A percentile compares a stretch with the other conserved stretches of the same genome.
phyloP scores from a whole-genome alignment of 2,113 vertebrate genomes.

The Salvelinus fontinalis region DNA sequence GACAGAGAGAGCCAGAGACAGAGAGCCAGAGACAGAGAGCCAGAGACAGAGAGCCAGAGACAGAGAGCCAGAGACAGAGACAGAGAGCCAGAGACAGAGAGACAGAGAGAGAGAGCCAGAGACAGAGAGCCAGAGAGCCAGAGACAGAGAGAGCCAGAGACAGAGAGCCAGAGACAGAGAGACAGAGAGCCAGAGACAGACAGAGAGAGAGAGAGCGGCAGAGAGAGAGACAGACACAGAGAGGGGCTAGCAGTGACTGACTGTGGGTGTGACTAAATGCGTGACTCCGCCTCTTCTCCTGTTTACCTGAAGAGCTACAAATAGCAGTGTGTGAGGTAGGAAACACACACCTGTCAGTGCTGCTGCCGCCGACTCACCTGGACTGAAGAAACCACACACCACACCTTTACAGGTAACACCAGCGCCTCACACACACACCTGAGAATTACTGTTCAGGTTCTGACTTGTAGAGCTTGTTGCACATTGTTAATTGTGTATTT shows the following conservation, averaged over 20 bases:
- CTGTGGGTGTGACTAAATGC: not conserved
- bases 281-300: not conserved
- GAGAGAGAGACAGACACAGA: not conserved
- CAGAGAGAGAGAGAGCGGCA: not conserved
- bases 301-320: not conserved
- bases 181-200: no score
- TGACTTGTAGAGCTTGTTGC: not conserved
- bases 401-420: not conserved
- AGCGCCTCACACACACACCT: not conserved
- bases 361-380: not conserved
- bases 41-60: no score
- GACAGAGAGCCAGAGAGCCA: no score
- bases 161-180: no score
- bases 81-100: no score
- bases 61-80: no score
- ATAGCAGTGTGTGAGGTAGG: not conserved
- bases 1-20: not conserved
- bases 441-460: not conserved
- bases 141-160: no score
- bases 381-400: not conserved
- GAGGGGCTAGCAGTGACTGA: not conserved
- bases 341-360: not conserved
- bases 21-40: no score
- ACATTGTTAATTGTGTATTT: not conserved
- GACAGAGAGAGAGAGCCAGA: no score